These are phyloP conservation scores for Allophyes oxyacanthae DNA, from an alignment of 2,888 invertebrate genomes.

Conservation along the genomic window DNA sequence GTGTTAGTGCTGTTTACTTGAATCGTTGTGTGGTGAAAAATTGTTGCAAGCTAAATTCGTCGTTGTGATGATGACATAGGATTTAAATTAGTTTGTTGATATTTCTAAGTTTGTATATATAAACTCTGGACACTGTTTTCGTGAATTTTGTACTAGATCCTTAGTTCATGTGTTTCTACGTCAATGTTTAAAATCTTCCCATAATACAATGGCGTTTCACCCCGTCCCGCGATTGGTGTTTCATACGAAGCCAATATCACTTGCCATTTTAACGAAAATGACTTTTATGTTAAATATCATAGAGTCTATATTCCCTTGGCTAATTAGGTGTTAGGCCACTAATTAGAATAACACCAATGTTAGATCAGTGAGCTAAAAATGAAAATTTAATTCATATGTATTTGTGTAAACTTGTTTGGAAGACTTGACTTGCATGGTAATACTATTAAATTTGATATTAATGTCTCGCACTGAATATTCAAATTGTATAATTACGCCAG, in stretches of 20 bases:
- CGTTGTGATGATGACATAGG: too few species aligned
- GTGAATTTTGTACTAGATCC: too few species aligned
- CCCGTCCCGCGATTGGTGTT: constrained; percentile 41
- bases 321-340: constrained; percentile 55
- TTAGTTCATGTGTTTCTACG: too few species aligned
- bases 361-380: constrained; percentile 50
- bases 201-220: constrained; percentile 25
- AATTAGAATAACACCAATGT: constrained; percentile 48
- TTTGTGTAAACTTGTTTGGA: constrained; percentile 30
- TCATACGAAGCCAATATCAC: constrained; percentile 59
- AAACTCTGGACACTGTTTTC: too few species aligned
- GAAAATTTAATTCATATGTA: constrained; percentile 52
- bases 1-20: too few species aligned
- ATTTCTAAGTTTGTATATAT: too few species aligned
- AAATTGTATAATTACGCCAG: constrained; percentile 4
- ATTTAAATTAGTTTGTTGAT: too few species aligned
- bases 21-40: too few species aligned
- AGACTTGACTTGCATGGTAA: constrained; percentile 9
- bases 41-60: too few species aligned
- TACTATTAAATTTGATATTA: constrained; percentile 29
- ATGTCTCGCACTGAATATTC: constrained; percentile 11
- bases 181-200: constrained; percentile 31
- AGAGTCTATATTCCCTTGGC: constrained; percentile 57
- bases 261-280: constrained; percentile 62
- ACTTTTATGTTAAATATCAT: constrained; percentile 47